A percentile compares a stretch with the other conserved stretches of the same genome.
These are phyloP conservation scores for Lagorchestes hirsutus DNA, from an alignment of 2,797 vertebrate genomes.

Conservation along the genomic window DNA sequence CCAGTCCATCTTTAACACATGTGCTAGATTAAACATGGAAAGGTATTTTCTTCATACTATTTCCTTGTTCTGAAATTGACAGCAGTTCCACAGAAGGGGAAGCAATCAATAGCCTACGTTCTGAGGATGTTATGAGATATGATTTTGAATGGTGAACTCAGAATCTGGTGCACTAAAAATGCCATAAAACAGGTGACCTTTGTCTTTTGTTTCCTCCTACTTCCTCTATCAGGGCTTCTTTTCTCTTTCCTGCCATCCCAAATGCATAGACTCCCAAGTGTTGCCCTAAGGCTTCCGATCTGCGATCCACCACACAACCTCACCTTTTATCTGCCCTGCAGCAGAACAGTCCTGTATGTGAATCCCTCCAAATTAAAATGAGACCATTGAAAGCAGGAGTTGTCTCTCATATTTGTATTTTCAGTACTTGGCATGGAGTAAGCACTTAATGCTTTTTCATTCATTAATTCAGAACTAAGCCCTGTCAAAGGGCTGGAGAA, in stretches of 20 bases:
- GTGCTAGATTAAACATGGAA: not conserved
- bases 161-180: not conserved
- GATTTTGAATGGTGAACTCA: not conserved
- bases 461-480: not conserved
- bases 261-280: not conserved
- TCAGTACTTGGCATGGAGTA: not conserved
- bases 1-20: not conserved
- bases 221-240: not conserved
- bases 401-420: not conserved
- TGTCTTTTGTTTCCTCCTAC: not conserved
- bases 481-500: not conserved
- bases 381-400: not conserved
- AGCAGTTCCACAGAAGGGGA: not conserved
- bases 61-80: constrained; percentile 4
- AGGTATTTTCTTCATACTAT: not conserved
- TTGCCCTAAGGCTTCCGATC: not conserved
- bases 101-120: not conserved
- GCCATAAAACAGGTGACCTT: not conserved
- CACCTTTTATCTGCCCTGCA: not conserved
- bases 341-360: not conserved
- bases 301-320: not conserved
- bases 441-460: not conserved
- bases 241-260: not conserved
- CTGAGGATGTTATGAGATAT: not conserved
- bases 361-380: not conserved